These are phyloP conservation scores for human (Homo sapiens) DNA, from an alignment of 2,113 vertebrate genomes.

Conservation along the genomic window DNA sequence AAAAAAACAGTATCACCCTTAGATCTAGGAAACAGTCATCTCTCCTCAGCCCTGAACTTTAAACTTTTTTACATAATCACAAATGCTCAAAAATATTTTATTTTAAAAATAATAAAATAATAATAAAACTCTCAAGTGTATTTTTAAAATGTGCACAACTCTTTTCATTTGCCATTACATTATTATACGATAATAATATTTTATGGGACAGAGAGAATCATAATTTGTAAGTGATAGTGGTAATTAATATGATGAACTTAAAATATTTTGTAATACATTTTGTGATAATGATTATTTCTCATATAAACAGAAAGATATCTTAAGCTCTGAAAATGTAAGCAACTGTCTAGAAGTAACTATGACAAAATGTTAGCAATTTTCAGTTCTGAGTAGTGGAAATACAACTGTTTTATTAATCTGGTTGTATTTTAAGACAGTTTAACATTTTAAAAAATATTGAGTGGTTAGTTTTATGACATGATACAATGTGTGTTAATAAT, in stretches of 20 bases:
- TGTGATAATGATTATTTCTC: not conserved
- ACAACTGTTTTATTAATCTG: too few species aligned
- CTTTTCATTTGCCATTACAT: not conserved
- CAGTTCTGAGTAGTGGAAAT: too few species aligned
- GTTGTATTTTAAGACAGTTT: too few species aligned
- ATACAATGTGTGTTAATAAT: too few species aligned
- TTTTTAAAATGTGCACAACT: not conserved
- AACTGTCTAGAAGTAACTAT: too few species aligned
- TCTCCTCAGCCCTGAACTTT: not conserved
- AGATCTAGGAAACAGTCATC: not conserved
- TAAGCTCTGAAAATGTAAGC: too few species aligned
- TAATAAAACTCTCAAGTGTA: too few species aligned
- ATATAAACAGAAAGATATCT: not conserved
- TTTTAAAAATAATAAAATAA: not conserved
- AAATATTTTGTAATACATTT: not conserved
- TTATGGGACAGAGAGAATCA: not conserved
- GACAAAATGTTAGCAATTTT: too few species aligned
- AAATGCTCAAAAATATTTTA: not conserved
- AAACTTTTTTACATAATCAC: not conserved
- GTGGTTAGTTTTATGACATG: too few species aligned
- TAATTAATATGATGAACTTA: not conserved
- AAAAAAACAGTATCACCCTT: not conserved
- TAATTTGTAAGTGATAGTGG: not conserved
- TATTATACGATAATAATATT: not conserved
- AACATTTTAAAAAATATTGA: too few species aligned